Conservation (phyloP, 2,113 vertebrate species). For the Paramisgurnus dabryanus region DNA sequence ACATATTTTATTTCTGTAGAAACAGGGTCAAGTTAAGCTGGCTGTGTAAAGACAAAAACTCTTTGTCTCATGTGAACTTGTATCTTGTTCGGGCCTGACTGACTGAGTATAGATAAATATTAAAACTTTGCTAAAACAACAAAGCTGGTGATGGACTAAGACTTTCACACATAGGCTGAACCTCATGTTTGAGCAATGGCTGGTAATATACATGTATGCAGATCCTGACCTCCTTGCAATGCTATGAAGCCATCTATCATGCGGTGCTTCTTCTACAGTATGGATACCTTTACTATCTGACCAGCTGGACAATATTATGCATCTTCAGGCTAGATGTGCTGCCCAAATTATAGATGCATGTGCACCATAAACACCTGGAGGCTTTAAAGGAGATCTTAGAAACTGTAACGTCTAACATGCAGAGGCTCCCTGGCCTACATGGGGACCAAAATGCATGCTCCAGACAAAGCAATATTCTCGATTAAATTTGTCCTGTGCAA, state of each 20-base stretch:
- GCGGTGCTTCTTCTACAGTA: conserved; percentile 49
- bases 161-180: conserved; percentile 41
- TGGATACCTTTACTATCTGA: conserved; percentile 52
- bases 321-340: conserved; percentile 39
- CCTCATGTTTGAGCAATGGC: conserved; percentile 20
- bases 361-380: conserved; percentile 38
- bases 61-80: conserved; percentile 50
- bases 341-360: conserved; percentile 47
- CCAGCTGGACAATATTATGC: conserved; percentile 50
- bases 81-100: conserved; percentile 45
- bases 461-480: conserved; percentile 56
- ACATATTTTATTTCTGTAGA: no score
- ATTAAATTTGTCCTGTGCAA: conserved; percentile 57
- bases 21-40: no score
- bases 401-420: conserved; percentile 50
- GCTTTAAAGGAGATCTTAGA: conserved; percentile 46
- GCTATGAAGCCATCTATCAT: conserved; percentile 58
- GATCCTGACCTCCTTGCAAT: conserved; percentile 40
- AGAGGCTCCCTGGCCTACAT: conserved; percentile 52
- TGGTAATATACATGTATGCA: conserved; percentile 47
- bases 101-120: conserved; percentile 15
- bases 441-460: conserved; percentile 42
- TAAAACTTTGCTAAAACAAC: no score
- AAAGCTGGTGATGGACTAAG: conserved; percentile 44
- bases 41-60: no score